Conservation (phyloP, 2,113 vertebrate genomes). For the Neolamprologus hecqui region DNA sequence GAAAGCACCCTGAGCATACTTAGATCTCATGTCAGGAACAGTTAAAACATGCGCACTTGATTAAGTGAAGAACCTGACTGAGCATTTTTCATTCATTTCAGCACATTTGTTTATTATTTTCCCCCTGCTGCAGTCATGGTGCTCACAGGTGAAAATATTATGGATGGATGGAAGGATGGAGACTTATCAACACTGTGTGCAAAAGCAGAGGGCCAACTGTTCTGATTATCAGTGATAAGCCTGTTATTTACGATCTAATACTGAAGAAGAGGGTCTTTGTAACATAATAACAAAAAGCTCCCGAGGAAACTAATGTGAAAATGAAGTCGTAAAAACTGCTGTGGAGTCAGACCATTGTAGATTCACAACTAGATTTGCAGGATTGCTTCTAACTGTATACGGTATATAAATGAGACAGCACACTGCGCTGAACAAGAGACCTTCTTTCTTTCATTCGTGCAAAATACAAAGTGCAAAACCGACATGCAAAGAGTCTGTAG, state of each 20-base stretch:
- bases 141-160: neutral
- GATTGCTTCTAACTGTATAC: neutral
- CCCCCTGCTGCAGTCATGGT: neutral
- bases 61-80: neutral
- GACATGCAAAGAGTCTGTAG: neutral
- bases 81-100: neutral
- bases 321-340: neutral
- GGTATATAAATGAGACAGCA: neutral
- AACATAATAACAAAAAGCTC: neutral
- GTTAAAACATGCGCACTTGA: neutral
- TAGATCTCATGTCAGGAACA: neutral
- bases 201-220: neutral
- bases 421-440: neutral
- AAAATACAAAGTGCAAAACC: neutral
- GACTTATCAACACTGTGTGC: neutral
- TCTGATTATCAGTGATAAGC: neutral
- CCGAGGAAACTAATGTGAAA: neutral
- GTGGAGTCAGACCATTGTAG: neutral
- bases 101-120: rapidly evolving
- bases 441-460: neutral
- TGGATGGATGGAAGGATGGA: neutral
- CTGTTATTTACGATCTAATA: neutral
- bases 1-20: neutral
- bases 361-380: neutral
- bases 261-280: neutral